phyloP scores from a whole-genome alignment of 1,140 invertebrate species.

The Caerostris extrusa region DNA sequence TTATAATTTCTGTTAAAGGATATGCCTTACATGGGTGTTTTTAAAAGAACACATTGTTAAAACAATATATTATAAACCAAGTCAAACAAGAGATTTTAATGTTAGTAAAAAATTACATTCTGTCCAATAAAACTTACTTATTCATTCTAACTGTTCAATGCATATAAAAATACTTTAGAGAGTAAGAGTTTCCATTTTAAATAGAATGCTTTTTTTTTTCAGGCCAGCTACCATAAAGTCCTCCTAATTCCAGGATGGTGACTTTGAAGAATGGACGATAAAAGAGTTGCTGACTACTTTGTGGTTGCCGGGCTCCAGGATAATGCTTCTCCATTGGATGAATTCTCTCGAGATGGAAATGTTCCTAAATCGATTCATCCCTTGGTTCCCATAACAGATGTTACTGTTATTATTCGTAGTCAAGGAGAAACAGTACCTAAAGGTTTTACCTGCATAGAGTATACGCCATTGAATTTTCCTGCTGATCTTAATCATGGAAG shows the following conservation, averaged over 20 bases:
- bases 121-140: no score
- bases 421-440: constrained; percentile 92
- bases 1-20: no score
- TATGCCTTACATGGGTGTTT: no score
- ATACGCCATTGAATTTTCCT: constrained; percentile 91
- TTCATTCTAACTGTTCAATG: no score
- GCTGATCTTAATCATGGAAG: constrained; percentile 99
- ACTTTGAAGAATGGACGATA: constrained; percentile 81
- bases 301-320: constrained; percentile 96
- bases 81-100: no score
- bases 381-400: constrained; percentile 96
- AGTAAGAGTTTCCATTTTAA: no score
- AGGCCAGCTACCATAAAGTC: constrained; percentile 36
- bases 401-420: constrained; percentile 94
- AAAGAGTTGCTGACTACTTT: constrained; percentile 91
- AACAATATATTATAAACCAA: no score
- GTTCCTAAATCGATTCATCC: constrained; percentile 87
- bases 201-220: neutral
- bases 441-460: constrained; percentile 90
- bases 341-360: constrained; percentile 89
- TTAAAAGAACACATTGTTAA: no score
- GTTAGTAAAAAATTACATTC: no score
- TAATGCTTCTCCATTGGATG: constrained; percentile 89
- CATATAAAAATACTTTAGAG: no score
- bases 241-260: constrained; percentile 43